phyloP scores from a whole-genome alignment of 2,888 invertebrate genomes.

The Carterocephalus palaemon region DNA sequence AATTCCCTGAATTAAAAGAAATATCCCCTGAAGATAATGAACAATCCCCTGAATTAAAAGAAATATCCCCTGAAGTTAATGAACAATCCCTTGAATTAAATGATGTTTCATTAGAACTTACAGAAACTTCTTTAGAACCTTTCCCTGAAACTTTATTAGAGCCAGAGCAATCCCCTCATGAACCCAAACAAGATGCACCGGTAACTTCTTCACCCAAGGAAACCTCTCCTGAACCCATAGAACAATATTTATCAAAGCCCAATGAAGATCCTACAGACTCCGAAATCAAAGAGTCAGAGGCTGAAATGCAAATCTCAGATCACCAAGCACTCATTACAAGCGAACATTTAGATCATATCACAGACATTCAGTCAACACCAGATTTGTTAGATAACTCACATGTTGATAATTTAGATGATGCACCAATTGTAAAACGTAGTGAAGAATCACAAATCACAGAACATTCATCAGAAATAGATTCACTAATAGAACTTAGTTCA shows the following conservation, averaged over 20 bases:
- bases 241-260: constrained; percentile 28
- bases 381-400: constrained; percentile 29
- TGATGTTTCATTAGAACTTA: no score
- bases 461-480: constrained; percentile 24
- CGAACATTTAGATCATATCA: constrained; percentile 1
- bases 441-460: constrained; percentile 22
- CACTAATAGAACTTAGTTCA: constrained; percentile 24
- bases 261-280: constrained; percentile 29
- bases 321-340: not conserved
- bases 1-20: constrained; percentile 29
- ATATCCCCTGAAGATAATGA: constrained; percentile 29
- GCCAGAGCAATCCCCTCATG: constrained; percentile 25
- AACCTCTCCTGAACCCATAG: constrained; percentile 29
- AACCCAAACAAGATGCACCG: no score
- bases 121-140: no score
- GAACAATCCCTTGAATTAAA: not conserved
- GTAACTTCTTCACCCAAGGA: no score
- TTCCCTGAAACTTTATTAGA: no score
- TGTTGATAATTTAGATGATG: constrained; percentile 18
- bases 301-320: not conserved
- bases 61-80: constrained; percentile 32
- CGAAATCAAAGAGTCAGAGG: no score
- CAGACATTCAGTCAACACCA: constrained; percentile 26
- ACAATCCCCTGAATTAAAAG: constrained; percentile 22
- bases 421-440: constrained; percentile 16